Percentiles rank a stretch among this genome's conserved stretches.
Conservation (phyloP, 2,888 invertebrate genomes). For the Phanerotoma sp. region DNA sequence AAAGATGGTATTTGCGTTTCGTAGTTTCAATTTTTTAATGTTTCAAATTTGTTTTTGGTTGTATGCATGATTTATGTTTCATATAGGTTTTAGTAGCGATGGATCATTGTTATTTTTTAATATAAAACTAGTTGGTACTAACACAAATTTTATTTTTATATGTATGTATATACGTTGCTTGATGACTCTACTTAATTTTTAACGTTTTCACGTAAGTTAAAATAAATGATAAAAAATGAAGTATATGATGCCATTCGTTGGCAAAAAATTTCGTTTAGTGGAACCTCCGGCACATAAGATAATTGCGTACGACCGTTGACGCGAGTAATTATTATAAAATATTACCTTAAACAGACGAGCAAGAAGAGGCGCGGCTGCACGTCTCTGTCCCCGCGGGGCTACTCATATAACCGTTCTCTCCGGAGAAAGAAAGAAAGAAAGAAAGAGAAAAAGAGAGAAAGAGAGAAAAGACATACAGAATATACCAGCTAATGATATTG, state of each 20-base stretch:
- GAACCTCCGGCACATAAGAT: conserved; percentile 8
- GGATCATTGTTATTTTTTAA: too few relatives aligned
- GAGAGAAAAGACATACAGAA: conserved; percentile 20
- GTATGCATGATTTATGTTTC: too few relatives aligned
- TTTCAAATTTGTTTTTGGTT: too few relatives aligned
- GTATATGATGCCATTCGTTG: not conserved
- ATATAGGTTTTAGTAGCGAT: too few relatives aligned
- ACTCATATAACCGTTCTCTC: conserved; percentile 10
- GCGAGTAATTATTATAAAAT: conserved; percentile 32
- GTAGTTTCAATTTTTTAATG: too few relatives aligned
- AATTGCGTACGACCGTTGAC: conserved; percentile 28
- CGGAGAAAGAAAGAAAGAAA: too few relatives aligned
- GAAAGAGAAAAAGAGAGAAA: not conserved
- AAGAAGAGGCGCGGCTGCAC: conserved; percentile 22
- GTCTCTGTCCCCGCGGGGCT: conserved; percentile 13
- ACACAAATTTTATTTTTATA: too few relatives aligned
- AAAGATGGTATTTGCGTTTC: too few relatives aligned
- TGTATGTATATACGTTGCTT: too few relatives aligned
- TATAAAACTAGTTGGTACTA: too few relatives aligned
- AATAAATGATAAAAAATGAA: conserved; percentile 1
- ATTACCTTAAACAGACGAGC: conserved; percentile 21
- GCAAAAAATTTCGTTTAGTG: conserved; percentile 12
- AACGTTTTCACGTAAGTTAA: too few relatives aligned
- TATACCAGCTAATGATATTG: conserved; percentile 51
- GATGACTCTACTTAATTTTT: too few relatives aligned